Evolutionary conservation across 1,140 invertebrate genomes (phyloP), one percentile per base, ranked within the genome.

Genomic region (Drosophila murphyi): DNA sequence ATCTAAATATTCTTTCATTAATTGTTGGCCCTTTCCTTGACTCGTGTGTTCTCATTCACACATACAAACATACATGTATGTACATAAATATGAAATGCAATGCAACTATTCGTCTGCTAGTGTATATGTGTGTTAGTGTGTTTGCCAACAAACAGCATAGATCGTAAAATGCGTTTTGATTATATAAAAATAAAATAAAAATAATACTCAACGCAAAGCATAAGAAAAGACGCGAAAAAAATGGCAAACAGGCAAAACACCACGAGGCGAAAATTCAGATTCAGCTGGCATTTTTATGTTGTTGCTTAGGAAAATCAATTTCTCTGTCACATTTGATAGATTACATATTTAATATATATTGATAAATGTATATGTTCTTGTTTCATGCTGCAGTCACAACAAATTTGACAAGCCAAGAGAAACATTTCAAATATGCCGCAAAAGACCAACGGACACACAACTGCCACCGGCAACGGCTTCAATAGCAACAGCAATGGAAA

Each of bases 401-500:
- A 4, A 29, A 59, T 20, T 20, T 20, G 20, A 20, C 20, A 20
- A 20, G 20, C 69, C 20, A 71, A 71, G 32, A 43, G 12, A 67
- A 67, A 51, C 50, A 52, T 47, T 64, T 60, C 20, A 20, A 77
- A 85, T 72, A 92, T 92, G 92, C 92, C 92, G 74, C 90, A 85
- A 63, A 88, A 89, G 71, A 88, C 85, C 47, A 88, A 88, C 64
- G 83, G 83, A 83, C 85, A 88, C 69, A 64, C 73, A 61, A 31
- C 81, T 48, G 20, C 45, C 29, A 32, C 28, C 8, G 77, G 80
- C 64, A 91, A 92, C 55, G 88, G 88, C 32, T 95, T 95, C 93
- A 97, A 96, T 94, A 96, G 96, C 92, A 96, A 96, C 92, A 94
- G 97, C 93, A 96, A 96, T 75, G 93, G 94, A 31, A 89, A 80